Percentiles rank a stretch among this genome's conserved stretches.
Conservation (phyloP, 1,140 invertebrate species). For the Bombus turneri region DNA sequence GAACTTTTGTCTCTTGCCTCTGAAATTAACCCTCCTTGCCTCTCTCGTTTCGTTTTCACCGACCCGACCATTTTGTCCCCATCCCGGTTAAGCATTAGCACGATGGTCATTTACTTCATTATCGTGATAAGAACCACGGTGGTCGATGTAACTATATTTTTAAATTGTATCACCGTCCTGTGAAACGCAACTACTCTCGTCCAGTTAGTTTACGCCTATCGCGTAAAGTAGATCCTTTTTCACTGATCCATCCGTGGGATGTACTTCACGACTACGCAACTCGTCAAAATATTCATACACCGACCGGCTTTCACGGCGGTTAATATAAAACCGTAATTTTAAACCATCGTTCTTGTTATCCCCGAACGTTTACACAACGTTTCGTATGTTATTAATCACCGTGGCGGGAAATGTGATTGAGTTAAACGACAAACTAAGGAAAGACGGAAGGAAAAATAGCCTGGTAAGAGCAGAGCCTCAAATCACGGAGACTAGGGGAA, state of each 20-base stretch:
- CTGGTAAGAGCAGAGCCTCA: conserved; percentile 7
- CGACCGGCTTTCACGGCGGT: not conserved
- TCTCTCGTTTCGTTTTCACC: not conserved
- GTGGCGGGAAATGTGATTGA: not conserved
- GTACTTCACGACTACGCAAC: not conserved
- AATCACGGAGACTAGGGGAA: not conserved
- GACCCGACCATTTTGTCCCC: not conserved
- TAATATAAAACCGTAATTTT: not conserved
- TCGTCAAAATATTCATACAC: not conserved
- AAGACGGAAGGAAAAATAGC: not conserved
- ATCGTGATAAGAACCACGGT: conserved; percentile 54
- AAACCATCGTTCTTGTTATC: not conserved
- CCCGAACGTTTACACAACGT: not conserved
- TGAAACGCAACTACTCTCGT: not conserved
- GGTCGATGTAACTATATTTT: conserved; percentile 56
- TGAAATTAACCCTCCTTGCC: conserved; percentile 56
- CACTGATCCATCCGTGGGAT: not conserved
- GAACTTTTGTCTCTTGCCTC: conserved; percentile 69
- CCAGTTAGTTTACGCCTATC: not conserved
- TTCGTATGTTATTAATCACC: not conserved
- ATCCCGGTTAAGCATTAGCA: conserved; percentile 39
- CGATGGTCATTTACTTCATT: conserved; percentile 55
- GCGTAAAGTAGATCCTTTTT: not conserved
- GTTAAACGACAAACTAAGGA: no score
- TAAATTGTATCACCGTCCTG: conserved; percentile 9